Percentiles rank a stretch among this genome's conserved stretches.
These are phyloP conservation scores for Onychorhynchus coronatus DNA, from an alignment of 2,113 vertebrate genomes.

Conservation along the genomic window DNA sequence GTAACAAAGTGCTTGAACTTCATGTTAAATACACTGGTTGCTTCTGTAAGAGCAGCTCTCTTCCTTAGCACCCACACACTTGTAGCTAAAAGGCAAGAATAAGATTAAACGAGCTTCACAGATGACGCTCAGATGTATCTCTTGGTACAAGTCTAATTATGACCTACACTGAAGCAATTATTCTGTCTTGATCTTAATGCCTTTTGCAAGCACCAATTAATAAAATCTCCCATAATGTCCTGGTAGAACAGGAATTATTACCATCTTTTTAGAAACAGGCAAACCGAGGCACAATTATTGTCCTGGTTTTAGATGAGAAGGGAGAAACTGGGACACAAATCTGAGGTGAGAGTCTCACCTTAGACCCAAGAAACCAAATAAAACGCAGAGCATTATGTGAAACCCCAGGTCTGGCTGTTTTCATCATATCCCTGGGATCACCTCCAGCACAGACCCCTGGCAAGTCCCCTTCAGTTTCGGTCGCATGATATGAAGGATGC, in stretches of 20 bases:
- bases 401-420: background rate
- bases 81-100: background rate
- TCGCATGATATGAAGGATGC: background rate
- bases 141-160: constrained; percentile 14
- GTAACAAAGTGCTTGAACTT: background rate
- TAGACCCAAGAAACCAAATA: background rate
- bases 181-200: constrained; percentile 12
- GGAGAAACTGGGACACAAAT: constrained; percentile 7
- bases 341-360: background rate
- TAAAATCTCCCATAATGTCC: constrained; percentile 29
- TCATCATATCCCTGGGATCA: accelerated
- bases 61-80: background rate
- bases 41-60: background rate
- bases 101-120: background rate
- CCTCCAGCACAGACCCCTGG: background rate
- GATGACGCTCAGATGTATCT: background rate
- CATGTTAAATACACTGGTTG: background rate
- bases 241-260: background rate
- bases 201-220: constrained; percentile 41
- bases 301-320: constrained; percentile 30
- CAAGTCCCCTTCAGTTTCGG: background rate
- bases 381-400: background rate
- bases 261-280: constrained; percentile 26
- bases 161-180: constrained; percentile 40
- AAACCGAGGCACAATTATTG: constrained; percentile 17